phyloP scores from a whole-genome alignment of 2,888 invertebrate species.

The Eupithecia dodoneata region DNA sequence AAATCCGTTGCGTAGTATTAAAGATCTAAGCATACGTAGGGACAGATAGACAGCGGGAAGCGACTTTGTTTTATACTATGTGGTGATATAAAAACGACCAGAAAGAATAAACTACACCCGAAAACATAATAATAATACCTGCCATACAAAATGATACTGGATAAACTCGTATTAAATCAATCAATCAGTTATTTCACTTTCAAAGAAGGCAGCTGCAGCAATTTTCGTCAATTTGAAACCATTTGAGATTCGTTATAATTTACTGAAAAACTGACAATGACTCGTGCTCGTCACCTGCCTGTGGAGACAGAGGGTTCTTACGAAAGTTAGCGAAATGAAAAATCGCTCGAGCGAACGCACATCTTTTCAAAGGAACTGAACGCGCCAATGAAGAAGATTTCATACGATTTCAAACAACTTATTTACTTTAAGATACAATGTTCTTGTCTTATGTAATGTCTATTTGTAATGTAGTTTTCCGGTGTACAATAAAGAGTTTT shows the following conservation, averaged over 20 bases:
- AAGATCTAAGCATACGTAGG: no score
- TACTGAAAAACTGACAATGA: slow-evolving; percentile 35
- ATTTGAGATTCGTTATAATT: slow-evolving; percentile 21
- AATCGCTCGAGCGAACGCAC: neutral
- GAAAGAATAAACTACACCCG: no score
- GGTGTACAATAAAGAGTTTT: no score
- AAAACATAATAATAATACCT: no score
- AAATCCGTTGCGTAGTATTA: no score
- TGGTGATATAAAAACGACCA: no score
- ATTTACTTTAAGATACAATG: no score
- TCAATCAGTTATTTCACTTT: neutral
- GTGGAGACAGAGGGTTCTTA: neutral
- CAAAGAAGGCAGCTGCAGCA: slow-evolving; percentile 32
- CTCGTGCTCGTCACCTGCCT: slow-evolving; percentile 30
- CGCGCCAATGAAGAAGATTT: neutral
- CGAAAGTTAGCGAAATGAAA: neutral
- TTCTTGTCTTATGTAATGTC: no score
- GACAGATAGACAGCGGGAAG: no score
- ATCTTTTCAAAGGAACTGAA: neutral
- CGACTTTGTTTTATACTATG: no score
- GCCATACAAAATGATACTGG: neutral
- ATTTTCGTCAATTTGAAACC: slow-evolving; percentile 34
- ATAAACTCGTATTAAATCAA: slow-evolving; percentile 2
- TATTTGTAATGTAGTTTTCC: no score
- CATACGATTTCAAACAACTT: neutral